phyloP scores from a whole-genome alignment of 2,113 vertebrate genomes.

The Dendrocopos noguchii region DNA sequence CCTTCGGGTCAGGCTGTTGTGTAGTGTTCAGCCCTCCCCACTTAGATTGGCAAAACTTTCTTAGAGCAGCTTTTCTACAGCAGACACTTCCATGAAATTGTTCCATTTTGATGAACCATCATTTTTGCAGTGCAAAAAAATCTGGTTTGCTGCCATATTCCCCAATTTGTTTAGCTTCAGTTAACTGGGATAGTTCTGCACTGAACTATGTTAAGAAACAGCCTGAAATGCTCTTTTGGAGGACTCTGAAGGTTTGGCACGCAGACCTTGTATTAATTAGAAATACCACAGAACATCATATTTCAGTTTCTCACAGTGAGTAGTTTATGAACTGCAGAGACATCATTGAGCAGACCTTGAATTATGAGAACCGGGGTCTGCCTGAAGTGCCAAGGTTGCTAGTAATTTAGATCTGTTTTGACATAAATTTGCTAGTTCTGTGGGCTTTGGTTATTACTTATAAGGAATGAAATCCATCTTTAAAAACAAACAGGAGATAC shows the following conservation, averaged over 20 bases:
- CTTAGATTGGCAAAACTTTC: not conserved
- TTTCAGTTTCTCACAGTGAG: slow-evolving; percentile 24
- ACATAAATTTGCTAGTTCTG: not conserved
- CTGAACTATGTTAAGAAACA: not conserved
- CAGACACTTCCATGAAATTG: not conserved
- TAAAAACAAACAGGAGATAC: not conserved
- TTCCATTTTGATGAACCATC: not conserved
- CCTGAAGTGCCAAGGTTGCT: not conserved
- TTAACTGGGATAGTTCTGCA: not conserved
- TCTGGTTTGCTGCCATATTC: not conserved
- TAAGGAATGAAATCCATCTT: not conserved
- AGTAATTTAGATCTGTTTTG: slow-evolving; percentile 2
- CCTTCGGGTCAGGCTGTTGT: not conserved
- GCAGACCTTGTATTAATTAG: not conserved
- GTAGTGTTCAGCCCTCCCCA: not conserved
- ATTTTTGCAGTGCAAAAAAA: not conserved
- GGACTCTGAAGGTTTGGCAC: not conserved
- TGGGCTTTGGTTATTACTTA: not conserved
- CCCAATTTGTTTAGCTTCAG: not conserved
- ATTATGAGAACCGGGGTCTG: not conserved
- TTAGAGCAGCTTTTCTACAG: not conserved
- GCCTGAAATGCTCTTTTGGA: not conserved
- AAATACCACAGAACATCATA: not conserved
- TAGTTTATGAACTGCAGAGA: slow-evolving; percentile 12
- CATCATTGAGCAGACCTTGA: not conserved